phyloP scores from a whole-genome alignment of 2,113 vertebrate genomes.

The Poeciliopsis occidentalis region DNA sequence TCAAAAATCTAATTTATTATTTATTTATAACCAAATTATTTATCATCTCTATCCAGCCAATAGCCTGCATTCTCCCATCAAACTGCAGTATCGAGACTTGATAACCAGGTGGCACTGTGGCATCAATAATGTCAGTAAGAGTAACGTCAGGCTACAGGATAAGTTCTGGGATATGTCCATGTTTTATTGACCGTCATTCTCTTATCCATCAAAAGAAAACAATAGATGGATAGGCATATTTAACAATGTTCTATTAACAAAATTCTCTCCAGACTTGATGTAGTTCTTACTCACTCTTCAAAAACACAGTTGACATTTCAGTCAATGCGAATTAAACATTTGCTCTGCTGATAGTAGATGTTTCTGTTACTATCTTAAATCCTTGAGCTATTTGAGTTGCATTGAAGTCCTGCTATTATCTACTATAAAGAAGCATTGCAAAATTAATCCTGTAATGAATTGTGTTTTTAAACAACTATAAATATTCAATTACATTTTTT shows the following conservation, averaged over 20 bases:
- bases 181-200: not conserved
- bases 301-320: not conserved
- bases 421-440: not conserved
- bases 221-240: not conserved
- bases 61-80: not conserved
- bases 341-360: not conserved
- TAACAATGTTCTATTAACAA: not conserved
- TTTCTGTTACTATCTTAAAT: not conserved
- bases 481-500: not conserved
- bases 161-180: not conserved
- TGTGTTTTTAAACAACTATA: not conserved
- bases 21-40: not conserved
- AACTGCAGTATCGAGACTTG: constrained; percentile 37
- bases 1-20: no score
- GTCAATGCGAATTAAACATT: not conserved
- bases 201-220: not conserved
- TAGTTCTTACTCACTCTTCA: not conserved
- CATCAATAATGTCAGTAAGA: constrained; percentile 58
- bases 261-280: not conserved
- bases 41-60: not conserved
- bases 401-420: not conserved
- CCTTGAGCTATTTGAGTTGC: not conserved
- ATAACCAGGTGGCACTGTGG: constrained; percentile 66
- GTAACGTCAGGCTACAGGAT: constrained; percentile 49
- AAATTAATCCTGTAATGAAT: not conserved